These are phyloP conservation scores for Iguana delicatissima DNA, from an alignment of 2,797 vertebrate species.

Conservation along the genomic window DNA sequence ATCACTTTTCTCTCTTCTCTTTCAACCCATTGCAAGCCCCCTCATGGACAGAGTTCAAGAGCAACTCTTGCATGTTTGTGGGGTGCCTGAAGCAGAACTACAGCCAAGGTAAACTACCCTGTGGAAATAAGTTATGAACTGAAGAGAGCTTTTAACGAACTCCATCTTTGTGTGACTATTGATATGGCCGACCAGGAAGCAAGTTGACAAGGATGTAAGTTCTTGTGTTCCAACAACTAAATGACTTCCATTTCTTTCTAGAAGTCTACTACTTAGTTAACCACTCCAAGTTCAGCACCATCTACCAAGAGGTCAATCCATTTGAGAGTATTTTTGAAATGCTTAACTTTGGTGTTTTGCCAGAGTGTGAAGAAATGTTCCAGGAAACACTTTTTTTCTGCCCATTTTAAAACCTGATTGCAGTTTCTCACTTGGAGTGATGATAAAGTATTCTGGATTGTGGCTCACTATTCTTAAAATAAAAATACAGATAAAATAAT, in stretches of 20 bases:
- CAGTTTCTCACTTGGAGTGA: background rate
- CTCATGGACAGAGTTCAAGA: background rate
- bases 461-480: background rate
- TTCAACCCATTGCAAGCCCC: background rate
- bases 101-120: constrained; percentile 24
- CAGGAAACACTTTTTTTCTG: constrained; percentile 42
- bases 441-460: background rate
- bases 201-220: constrained; percentile 49
- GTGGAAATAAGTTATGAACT: constrained; percentile 56
- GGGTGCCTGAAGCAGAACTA: background rate
- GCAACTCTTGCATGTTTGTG: background rate
- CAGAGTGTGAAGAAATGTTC: background rate
- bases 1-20: no score
- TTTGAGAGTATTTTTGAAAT: constrained; percentile 43
- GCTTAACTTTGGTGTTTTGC: constrained; percentile 40
- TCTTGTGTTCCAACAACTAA: constrained; percentile 80
- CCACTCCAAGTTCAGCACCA: constrained; percentile 77
- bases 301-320: constrained; percentile 62
- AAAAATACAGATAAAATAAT: background rate
- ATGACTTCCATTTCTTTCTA: constrained; percentile 75
- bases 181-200: constrained; percentile 83
- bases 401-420: constrained; percentile 37
- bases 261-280: constrained; percentile 81
- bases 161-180: constrained; percentile 87
- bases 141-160: constrained; percentile 82